These are phyloP conservation scores for Mizuhopecten yessoensis DNA, from an alignment of 1,140 invertebrate genomes.

Conservation along the genomic window DNA sequence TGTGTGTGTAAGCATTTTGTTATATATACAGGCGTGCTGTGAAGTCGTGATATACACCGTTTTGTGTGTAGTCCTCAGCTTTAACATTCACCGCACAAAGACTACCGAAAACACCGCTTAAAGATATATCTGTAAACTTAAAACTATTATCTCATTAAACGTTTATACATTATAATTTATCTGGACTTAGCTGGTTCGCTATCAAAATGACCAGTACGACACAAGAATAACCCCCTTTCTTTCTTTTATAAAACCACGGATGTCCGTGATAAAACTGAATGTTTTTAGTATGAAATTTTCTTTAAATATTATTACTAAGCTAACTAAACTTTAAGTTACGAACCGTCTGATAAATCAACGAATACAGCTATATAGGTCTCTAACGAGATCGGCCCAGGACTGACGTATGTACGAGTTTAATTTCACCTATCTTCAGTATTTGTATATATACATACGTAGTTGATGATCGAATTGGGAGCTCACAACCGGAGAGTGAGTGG, in stretches of 20 bases:
- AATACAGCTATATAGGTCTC: background rate
- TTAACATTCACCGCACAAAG: conserved; percentile 17
- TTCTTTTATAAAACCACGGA: too few species aligned
- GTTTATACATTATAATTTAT: too few species aligned
- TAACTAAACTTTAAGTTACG: background rate
- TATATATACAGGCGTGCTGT: background rate
- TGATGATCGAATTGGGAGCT: conserved; percentile 3
- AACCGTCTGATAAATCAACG: background rate
- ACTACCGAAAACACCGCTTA: background rate
- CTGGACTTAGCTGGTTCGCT: too few species aligned
- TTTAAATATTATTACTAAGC: background rate
- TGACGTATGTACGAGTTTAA: conserved; percentile 15
- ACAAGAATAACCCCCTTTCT: background rate
- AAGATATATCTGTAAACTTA: background rate
- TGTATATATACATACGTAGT: background rate
- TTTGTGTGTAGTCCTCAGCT: conserved; percentile 20
- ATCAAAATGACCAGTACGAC: too few species aligned
- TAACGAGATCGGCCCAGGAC: conserved; percentile 7
- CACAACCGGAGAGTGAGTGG: background rate
- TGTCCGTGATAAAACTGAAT: background rate
- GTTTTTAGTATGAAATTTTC: background rate
- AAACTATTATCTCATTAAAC: too few species aligned
- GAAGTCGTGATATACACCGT: background rate
- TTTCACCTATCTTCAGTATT: conserved; percentile 21
- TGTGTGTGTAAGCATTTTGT: conserved; percentile 26